Conservation (phyloP, 2,797 vertebrate species). For the Alfaro cultratus region DNA sequence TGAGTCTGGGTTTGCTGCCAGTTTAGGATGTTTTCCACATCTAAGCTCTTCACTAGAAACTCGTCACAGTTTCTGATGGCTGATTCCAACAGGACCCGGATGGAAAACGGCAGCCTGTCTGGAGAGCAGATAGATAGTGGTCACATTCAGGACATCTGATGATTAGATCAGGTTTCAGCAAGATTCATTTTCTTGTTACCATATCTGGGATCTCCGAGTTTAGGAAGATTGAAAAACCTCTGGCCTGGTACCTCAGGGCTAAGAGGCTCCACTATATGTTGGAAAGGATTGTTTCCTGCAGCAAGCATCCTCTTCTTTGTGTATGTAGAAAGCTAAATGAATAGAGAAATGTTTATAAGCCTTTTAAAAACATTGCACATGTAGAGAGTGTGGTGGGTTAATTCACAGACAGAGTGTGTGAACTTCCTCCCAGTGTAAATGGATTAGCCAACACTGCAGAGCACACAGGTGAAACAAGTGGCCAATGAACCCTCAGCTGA, state of each 20-base stretch:
- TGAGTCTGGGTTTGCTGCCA: slow-evolving; percentile 90
- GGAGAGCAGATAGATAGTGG: slow-evolving; percentile 2
- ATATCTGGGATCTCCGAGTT: slow-evolving; percentile 90
- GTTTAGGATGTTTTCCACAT: slow-evolving; percentile 94
- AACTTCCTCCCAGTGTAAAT: slow-evolving; percentile 2
- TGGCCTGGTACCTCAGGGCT: slow-evolving; percentile 81
- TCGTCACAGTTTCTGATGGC: slow-evolving; percentile 94
- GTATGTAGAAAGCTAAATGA: slow-evolving; percentile 12
- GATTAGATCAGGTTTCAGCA: fast-evolving
- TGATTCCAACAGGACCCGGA: slow-evolving; percentile 93
- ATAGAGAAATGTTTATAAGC: not conserved
- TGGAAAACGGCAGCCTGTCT: slow-evolving; percentile 92
- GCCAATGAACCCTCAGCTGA: slow-evolving; percentile 33
- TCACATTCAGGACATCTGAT: fast-evolving
- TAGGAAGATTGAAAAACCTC: slow-evolving; percentile 91
- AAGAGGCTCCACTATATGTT: slow-evolving; percentile 84
- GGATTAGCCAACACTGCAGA: slow-evolving; percentile 19
- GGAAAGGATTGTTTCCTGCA: slow-evolving; percentile 87
- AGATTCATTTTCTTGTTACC: slow-evolving; percentile 72
- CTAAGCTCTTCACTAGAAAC: slow-evolving; percentile 90
- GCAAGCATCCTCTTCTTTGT: slow-evolving; percentile 51
- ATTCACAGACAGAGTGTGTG: not conserved
- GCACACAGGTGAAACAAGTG: slow-evolving; percentile 4
- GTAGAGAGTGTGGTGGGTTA: not conserved
- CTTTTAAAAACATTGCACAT: not conserved